Evolutionary conservation across 2,888 invertebrate species (phyloP), one percentile per base, ranked within the genome.

Genomic region (Abscondita cerata): DNA sequence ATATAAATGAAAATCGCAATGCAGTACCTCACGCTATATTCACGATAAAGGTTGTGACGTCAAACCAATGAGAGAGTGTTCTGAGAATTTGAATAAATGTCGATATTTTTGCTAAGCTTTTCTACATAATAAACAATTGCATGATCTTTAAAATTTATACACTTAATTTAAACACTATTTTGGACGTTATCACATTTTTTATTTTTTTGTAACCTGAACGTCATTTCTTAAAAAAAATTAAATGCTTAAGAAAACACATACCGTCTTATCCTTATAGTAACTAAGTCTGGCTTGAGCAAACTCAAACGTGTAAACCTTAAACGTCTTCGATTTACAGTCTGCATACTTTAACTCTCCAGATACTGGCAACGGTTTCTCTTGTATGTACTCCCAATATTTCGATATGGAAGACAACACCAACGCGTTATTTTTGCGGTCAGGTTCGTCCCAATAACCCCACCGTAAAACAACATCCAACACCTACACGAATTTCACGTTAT

Each of bases 401-500:
- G 74, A 72, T 46, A 80, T 68, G 20, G 73, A 70, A 12, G 76
- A 74, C 8, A 95, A 81, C 13, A 92, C 82, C 36, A 95, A 82
- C 76, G 90, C 89, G 76, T 94, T 95, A 70, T 92, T 88, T 76
- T 90, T 92, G 33, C 94, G 84, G 78, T 95, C 93, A n/a, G 87
- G 86, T 61, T 91, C 89, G 52, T 92, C 89, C 95, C 96, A 96
- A 73, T 91, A 90, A 1, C 93, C 89, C 96, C 96, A 96, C 52
- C 90, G 85, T 0, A 91, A 81, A 0, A 91, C 90, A 0, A 87
- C 85, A 69, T 89, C 86, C 1, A 89, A 77, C 0, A 88, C 76
- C 80, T 80, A 52, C 68, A 70, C 36, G 11, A 20, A 1, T 15
- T 31, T 33, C 13, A 33, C 3, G 13, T 36, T 33, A n/a, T 11